Base-by-base conservation (phyloP, 2,888 invertebrate species). In the Drosophila trichaetosa region DNA sequence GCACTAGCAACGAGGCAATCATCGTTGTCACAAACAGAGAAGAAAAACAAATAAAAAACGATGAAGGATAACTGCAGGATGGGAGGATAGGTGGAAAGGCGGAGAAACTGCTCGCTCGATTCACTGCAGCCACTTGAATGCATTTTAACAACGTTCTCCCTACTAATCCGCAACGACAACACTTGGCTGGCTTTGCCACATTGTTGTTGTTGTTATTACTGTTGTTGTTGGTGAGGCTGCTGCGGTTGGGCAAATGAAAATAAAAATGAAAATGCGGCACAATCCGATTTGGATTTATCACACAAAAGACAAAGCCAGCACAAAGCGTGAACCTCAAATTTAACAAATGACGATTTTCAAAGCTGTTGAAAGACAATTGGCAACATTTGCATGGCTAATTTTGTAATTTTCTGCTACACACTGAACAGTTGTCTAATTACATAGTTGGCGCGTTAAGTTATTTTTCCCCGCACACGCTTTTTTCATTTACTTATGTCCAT, bases 151-250 rank as follows among this genome's bases (percentile, higher is more conserved):
- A 61, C 73, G 69, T 77, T 85, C 75, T 29, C 34, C 63, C 79
- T 57, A 63, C 79, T 88, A 85, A 85, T 85, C 85, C 83, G 75
- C 75, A 85, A 83, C 86, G 87, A 86, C 81, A 88, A 81, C 76
- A 76, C 81, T 82, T 67, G 79, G 73, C 60, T 69, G 73, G 69
- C 70, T 76, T 72, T 72, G 21, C 48, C 21, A 33, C 33, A 57
- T 73, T 73, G 70, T 59, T 54, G 34, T 59, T 54, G 34, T 13
- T 29, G n/a, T 21, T 42, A 4, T n/a, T n/a, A 40, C 42, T 65
- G 66, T 42, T 61, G 54, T 21, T 64, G 63, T 24, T 33, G 51
- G 34, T 62, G 38, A 18, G 40, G 49, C 36, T 54, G 56, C 54
- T 69, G 72, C 51, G 59, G 69, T 69, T 59, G 58, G 56, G 54